Conservation (phyloP, 2,113 vertebrate genomes). For the Hippotragus niger region DNA sequence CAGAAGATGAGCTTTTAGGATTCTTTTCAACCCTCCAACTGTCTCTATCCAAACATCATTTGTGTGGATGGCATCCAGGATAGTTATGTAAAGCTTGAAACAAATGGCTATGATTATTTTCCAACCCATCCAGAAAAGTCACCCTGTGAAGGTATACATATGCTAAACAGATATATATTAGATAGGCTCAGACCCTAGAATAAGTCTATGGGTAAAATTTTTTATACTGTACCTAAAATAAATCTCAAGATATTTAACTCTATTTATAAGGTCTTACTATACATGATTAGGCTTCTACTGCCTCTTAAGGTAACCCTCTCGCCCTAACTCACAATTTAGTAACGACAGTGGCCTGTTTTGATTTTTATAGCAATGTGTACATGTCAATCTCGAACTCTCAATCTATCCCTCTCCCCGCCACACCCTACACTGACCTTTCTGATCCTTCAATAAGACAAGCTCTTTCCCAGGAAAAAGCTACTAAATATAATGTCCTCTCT, state of each 20-base stretch:
- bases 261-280: not conserved
- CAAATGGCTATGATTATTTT: not conserved
- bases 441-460: not conserved
- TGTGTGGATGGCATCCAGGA: not conserved
- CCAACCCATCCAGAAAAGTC: not conserved
- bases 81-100: not conserved
- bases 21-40: not conserved
- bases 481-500: not conserved
- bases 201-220: not conserved
- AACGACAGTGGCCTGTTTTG: not conserved
- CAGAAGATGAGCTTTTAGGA: slow-evolving; percentile 39
- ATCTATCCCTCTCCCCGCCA: not conserved
- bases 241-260: slow-evolving; percentile 21
- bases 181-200: not conserved
- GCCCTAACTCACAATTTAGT: not conserved
- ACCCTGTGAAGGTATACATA: not conserved
- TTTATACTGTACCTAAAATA: slow-evolving; percentile 1
- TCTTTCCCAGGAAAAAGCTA: not conserved
- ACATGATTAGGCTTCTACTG: not conserved
- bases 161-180: not conserved
- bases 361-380: not conserved
- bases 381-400: not conserved
- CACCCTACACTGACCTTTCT: not conserved
- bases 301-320: not conserved
- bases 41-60: not conserved